These are phyloP conservation scores for Apodemia mormo DNA, from an alignment of 2,888 invertebrate genomes.

Conservation along the genomic window DNA sequence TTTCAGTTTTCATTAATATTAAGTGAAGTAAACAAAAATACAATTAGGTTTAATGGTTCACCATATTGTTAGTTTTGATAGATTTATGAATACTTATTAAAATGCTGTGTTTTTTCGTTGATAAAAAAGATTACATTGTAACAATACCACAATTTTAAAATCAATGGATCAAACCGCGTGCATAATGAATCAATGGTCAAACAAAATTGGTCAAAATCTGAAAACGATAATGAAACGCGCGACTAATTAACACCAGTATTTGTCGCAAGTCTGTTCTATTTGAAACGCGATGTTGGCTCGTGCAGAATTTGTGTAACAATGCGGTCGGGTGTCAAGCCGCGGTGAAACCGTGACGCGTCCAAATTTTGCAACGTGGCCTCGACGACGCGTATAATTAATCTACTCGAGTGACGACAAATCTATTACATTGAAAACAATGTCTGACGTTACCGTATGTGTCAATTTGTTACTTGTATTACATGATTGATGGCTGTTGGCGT, in stretches of 20 bases:
- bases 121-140: no score
- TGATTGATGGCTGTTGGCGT: conserved; percentile 29
- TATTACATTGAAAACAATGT: conserved; percentile 43
- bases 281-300: conserved; percentile 39
- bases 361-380: conserved; percentile 35
- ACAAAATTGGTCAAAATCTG: no score
- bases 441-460: conserved; percentile 33
- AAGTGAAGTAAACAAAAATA: no score
- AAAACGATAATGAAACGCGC: no score
- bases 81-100: no score
- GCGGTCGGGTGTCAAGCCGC: conserved; percentile 50
- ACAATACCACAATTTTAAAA: no score
- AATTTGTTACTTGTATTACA: conserved; percentile 34
- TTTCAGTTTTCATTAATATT: no score
- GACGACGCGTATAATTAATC: conserved; percentile 45
- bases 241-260: not conserved
- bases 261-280: conserved; percentile 30
- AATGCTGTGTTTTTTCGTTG: no score
- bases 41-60: no score
- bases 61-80: no score
- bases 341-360: conserved; percentile 38
- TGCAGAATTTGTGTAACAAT: conserved; percentile 60
- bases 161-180: no score
- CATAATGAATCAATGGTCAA: no score
- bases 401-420: conserved; percentile 42